Percentiles rank a stretch among this genome's conserved stretches.
Evolutionary conservation across 92 coral and sea anemone genomes (phyloP).

Genomic region (Porites rus): DNA sequence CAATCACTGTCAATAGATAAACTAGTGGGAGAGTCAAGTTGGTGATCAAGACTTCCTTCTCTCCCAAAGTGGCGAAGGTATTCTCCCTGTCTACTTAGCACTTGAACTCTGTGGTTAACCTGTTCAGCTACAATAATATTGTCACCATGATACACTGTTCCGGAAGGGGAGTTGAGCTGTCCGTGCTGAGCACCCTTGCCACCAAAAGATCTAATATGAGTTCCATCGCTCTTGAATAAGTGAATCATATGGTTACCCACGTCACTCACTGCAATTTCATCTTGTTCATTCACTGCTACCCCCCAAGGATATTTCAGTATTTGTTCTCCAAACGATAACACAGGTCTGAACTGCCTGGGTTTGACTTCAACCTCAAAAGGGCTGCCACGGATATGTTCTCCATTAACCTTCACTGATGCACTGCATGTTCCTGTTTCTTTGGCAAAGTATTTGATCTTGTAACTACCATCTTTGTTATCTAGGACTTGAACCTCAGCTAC

Average conservation of each 20-base stretch:
- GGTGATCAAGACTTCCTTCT: neutral
- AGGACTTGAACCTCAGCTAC: neutral
- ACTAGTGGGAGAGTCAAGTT: neutral
- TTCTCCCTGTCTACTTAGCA: neutral
- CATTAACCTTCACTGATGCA: neutral
- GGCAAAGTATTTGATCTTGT: neutral
- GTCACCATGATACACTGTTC: neutral
- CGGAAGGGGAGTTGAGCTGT: neutral
- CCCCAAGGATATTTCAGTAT: neutral
- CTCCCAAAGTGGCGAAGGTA: neutral
- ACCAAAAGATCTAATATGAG: neutral
- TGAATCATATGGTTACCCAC: neutral
- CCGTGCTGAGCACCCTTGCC: neutral
- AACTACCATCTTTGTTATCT: neutral
- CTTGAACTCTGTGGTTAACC: neutral
- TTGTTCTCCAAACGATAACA: neutral
- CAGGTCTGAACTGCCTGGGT: neutral
- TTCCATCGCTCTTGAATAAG: neutral
- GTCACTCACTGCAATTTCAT: neutral
- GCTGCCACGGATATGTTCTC: neutral
- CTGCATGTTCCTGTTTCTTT: neutral
- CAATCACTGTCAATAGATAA: neutral
- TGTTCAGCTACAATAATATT: neutral
- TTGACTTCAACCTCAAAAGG: neutral
- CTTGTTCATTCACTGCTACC: neutral